Percentiles rank a stretch among this genome's conserved stretches.
Evolutionary conservation across 1,140 invertebrate species (phyloP).

Genomic region (Theocolax elegans): DNA sequence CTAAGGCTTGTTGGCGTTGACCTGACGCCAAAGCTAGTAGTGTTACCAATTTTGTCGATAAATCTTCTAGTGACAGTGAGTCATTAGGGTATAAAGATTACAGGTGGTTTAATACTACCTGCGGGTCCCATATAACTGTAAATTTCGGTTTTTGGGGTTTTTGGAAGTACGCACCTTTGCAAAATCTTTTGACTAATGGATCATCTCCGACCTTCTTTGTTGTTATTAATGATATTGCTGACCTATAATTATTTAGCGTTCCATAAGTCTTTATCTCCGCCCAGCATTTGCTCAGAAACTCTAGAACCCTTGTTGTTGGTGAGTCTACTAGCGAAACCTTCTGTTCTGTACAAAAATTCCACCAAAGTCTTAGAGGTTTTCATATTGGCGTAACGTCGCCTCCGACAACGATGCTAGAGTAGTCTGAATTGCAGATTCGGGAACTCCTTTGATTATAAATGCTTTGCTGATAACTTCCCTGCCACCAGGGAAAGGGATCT

Average conservation of each 20-base stretch:
- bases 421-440: slow-evolving; percentile 12
- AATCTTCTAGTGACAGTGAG: neutral
- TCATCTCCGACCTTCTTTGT: slow-evolving; percentile 17
- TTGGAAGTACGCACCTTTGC: slow-evolving; percentile 30
- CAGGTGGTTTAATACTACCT: slow-evolving; percentile 7
- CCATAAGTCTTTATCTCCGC: slow-evolving; percentile 21
- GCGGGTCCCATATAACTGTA: slow-evolving; percentile 32
- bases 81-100: neutral
- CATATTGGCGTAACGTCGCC: slow-evolving; percentile 24
- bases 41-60: neutral
- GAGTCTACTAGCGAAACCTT: slow-evolving; percentile 19
- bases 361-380: neutral
- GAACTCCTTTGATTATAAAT: slow-evolving; percentile 6
- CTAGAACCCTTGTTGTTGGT: slow-evolving; percentile 17
- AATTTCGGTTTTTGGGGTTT: slow-evolving; percentile 41
- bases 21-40: neutral
- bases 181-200: slow-evolving; percentile 21
- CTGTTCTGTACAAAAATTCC: slow-evolving; percentile 1
- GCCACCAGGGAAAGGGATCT: slow-evolving; percentile 38
- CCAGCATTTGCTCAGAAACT: slow-evolving; percentile 34
- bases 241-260: slow-evolving; percentile 46
- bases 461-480: slow-evolving; percentile 32
- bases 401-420: slow-evolving; percentile 22
- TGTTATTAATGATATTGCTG: slow-evolving; percentile 47
- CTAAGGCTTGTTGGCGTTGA: neutral